phyloP scores from a whole-genome alignment of 2,888 invertebrate genomes.

The Hoplodrina ambigua region DNA sequence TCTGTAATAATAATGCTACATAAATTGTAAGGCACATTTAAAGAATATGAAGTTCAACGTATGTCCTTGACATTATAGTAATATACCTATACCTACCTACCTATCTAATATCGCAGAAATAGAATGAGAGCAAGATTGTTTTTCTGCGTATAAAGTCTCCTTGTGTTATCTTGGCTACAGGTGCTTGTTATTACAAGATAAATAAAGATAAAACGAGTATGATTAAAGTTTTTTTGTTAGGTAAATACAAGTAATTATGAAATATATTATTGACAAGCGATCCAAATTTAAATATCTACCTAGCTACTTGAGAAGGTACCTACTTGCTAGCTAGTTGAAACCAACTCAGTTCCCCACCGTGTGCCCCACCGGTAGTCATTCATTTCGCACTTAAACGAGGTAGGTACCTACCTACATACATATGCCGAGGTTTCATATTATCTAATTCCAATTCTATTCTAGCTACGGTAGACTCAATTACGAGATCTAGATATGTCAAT shows the following conservation, averaged over 20 bases:
- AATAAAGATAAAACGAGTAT: neutral
- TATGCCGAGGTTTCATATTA: slow-evolving; percentile 58
- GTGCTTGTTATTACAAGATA: neutral
- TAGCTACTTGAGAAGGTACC: too few relatives aligned
- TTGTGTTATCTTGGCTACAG: slow-evolving; percentile 1
- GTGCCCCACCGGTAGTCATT: slow-evolving; percentile 16
- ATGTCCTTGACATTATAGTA: slow-evolving; percentile 34
- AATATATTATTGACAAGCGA: neutral
- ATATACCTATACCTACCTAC: slow-evolving; percentile 12
- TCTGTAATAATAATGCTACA: slow-evolving; percentile 87
- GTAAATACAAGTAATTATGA: neutral
- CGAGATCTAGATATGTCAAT: slow-evolving; percentile 37
- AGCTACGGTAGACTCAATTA: slow-evolving; percentile 57
- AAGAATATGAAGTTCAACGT: slow-evolving; percentile 14
- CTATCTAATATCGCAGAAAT: neutral
- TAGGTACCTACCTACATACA: slow-evolving; percentile 10
- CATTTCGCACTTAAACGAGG: slow-evolving; percentile 19
- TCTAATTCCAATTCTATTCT: slow-evolving; percentile 65
- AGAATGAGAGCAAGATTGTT: too few relatives aligned
- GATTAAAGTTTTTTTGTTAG: neutral
- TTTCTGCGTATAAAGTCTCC: neutral
- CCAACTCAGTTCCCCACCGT: neutral
- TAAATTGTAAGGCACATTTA: slow-evolving; percentile 16
- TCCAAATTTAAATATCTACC: neutral
- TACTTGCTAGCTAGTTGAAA: neutral